Evolutionary conservation across 2,113 vertebrate genomes (phyloP).

Genomic region (Rallus limicola): DNA sequence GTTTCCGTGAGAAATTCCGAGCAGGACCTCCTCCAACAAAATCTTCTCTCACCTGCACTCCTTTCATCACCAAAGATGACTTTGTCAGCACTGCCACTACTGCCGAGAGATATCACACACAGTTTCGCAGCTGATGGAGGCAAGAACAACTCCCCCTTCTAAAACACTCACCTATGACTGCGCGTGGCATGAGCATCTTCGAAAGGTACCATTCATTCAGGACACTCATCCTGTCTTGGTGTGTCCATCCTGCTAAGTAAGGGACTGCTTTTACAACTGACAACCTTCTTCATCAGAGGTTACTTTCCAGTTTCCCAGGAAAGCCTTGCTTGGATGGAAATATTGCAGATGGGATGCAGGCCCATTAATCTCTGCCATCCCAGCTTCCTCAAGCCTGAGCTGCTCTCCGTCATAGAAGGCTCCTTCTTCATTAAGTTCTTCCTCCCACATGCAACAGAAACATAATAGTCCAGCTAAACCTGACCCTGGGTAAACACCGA

Average conservation of each 20-base stretch:
- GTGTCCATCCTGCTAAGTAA: neutral
- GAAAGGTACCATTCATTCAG: neutral
- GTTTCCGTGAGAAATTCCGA: slow-evolving; percentile 48
- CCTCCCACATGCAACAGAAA: neutral
- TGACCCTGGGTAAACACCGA: neutral
- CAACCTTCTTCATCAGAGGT: neutral
- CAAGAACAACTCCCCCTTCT: neutral
- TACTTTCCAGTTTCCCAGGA: neutral
- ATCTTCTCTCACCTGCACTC: slow-evolving; percentile 46
- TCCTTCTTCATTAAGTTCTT: neutral
- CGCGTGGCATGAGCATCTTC: neutral
- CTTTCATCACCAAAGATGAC: slow-evolving; percentile 22
- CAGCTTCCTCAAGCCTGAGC: neutral
- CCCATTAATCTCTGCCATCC: neutral
- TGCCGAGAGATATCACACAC: neutral
- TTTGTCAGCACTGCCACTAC: slow-evolving; percentile 34
- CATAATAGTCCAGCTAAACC: neutral
- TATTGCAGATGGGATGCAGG: neutral
- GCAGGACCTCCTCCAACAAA: slow-evolving; percentile 48
- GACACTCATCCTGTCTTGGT: neutral
- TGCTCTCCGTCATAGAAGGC: neutral
- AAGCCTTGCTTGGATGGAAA: neutral
- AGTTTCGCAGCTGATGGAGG: neutral
- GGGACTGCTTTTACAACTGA: neutral
- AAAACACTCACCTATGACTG: neutral